A percentile compares a stretch with the other conserved stretches of the same genome.
These are phyloP conservation scores for Galerucella nymphaeae DNA, from an alignment of 2,888 invertebrate genomes.

Conservation along the genomic window DNA sequence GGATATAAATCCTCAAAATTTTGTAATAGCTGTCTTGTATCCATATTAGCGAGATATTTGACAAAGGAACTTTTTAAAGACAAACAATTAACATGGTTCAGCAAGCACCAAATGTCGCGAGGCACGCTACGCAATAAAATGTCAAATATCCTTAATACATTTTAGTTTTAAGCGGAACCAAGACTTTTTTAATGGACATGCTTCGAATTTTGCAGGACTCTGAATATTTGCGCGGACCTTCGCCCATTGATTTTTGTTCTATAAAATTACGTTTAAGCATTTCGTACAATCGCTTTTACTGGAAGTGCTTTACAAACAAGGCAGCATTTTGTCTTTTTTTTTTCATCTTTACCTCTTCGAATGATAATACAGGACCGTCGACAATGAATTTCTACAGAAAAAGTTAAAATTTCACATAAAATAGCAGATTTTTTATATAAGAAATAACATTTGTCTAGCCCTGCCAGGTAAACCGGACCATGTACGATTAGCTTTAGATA, in stretches of 20 bases:
- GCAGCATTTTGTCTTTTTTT: conserved; percentile 51
- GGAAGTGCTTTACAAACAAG: conserved; percentile 54
- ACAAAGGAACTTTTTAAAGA: conserved; percentile 33
- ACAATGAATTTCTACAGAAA: neutral
- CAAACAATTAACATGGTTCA: conserved; percentile 49
- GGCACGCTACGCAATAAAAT: conserved; percentile 55
- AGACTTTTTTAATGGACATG: conserved; percentile 51
- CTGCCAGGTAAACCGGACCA: no score
- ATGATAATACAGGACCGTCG: conserved; percentile 37
- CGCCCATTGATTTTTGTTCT: conserved; percentile 58
- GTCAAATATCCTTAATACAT: conserved; percentile 56
- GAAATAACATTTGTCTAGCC: neutral
- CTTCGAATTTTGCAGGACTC: conserved; percentile 52
- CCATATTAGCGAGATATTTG: conserved; percentile 33
- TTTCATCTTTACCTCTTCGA: conserved; percentile 25
- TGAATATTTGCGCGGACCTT: conserved; percentile 52
- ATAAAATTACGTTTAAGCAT: conserved; percentile 56
- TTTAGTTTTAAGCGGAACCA: conserved; percentile 54
- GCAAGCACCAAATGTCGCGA: conserved; percentile 44
- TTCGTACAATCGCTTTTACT: conserved; percentile 53
- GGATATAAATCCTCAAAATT: conserved; percentile 21
- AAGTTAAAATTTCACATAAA: neutral
- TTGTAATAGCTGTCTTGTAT: conserved; percentile 15
- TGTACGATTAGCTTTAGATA: no score
- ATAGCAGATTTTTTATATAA: no score